Evolutionary conservation across 2,888 invertebrate genomes (phyloP).

Genomic region (Smittia aterrima): DNA sequence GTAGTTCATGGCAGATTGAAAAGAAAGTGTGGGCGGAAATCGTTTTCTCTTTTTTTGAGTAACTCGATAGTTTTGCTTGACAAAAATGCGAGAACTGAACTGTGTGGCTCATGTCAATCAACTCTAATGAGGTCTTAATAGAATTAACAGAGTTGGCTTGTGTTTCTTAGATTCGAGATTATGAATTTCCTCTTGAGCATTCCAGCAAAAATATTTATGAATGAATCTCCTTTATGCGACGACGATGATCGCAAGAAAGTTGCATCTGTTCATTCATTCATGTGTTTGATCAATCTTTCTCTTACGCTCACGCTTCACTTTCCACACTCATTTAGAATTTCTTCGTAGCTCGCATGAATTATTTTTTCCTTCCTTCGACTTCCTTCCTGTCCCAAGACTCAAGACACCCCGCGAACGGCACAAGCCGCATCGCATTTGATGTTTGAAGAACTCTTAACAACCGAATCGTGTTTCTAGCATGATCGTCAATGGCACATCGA

Average conservation of each 20-base stretch:
- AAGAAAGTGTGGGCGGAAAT: background rate
- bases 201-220: background rate
- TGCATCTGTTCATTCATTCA: background rate
- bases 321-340: background rate
- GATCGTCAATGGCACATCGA: background rate
- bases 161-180: background rate
- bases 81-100: background rate
- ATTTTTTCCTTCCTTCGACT: conserved; percentile 5
- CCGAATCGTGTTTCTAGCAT: background rate
- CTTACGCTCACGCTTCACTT: background rate
- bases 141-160: background rate
- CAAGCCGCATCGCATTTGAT: background rate
- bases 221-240: background rate
- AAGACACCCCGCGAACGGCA: background rate
- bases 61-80: conserved; percentile 1
- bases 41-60: background rate
- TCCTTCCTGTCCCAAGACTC: background rate
- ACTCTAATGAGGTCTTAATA: background rate
- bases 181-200: background rate
- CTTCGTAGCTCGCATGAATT: background rate
- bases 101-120: conserved; percentile 1
- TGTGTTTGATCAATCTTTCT: background rate
- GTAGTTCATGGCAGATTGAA: background rate
- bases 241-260: background rate
- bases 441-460: background rate